Conservation (phyloP, 2,888 invertebrate species). For the Eurytoma californica region DNA sequence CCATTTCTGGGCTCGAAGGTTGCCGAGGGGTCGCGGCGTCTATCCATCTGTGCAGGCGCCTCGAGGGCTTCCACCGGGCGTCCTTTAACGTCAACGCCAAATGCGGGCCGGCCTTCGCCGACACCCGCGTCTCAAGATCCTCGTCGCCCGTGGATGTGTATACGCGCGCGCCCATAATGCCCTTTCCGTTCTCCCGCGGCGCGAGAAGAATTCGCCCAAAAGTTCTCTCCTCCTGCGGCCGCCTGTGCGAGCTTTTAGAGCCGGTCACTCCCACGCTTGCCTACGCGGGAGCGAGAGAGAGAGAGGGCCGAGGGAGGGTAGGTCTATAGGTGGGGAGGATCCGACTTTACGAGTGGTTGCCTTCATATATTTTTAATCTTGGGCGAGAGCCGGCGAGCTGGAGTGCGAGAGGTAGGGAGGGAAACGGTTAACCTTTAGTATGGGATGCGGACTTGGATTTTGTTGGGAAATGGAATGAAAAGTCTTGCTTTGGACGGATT, state of each 20-base stretch:
- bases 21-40: background rate
- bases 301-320: background rate
- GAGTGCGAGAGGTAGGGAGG: background rate
- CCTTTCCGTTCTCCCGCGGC: conserved; percentile 22
- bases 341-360: conserved; percentile 55
- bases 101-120: background rate
- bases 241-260: conserved; percentile 54
- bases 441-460: conserved; percentile 1
- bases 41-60: conserved; percentile 4
- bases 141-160: background rate
- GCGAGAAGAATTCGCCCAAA: conserved; percentile 49
- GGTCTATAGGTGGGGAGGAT: background rate
- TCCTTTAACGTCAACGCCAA: conserved; percentile 1
- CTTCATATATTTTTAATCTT: conserved; percentile 55
- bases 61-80: background rate
- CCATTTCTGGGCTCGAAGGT: background rate
- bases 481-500: conserved; percentile 52
- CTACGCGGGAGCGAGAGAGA: background rate
- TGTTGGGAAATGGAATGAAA: conserved; percentile 51
- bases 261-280: conserved; percentile 58
- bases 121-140: background rate
- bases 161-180: conserved; percentile 9
- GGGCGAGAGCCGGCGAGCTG: conserved; percentile 11
- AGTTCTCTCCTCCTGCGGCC: conserved; percentile 19
- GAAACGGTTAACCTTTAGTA: conserved; percentile 35